These are phyloP conservation scores for Trissoscelio sp. DNA, from an alignment of 2,888 invertebrate genomes.

Conservation along the genomic window DNA sequence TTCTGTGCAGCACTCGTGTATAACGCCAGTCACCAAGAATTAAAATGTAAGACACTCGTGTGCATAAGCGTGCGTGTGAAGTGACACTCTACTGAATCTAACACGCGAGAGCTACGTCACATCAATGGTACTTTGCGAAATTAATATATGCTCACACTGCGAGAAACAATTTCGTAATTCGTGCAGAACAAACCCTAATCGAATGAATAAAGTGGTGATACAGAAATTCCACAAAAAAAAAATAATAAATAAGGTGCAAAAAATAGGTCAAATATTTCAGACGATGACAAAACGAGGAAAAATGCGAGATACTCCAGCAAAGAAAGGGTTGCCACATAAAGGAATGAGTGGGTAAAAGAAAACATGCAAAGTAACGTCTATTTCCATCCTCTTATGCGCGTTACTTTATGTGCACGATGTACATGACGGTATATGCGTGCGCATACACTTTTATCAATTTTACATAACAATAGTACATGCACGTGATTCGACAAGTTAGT, in stretches of 20 bases:
- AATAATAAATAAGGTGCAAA: no score
- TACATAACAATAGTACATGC: constrained; percentile 4
- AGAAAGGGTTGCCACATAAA: constrained; percentile 9
- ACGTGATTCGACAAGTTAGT: background rate
- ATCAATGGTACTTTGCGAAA: constrained; percentile 34
- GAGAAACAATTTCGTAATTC: constrained; percentile 19
- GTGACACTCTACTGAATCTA: constrained; percentile 34
- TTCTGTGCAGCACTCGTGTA: constrained; percentile 10
- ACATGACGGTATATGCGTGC: background rate
- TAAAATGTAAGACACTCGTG: constrained; percentile 57
- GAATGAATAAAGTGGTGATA: background rate
- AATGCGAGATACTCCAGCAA: constrained; percentile 3
- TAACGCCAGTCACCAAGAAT: constrained; percentile 53
- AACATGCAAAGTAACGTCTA: constrained; percentile 28
- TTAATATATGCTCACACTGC: constrained; percentile 11
- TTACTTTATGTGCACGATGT: background rate
- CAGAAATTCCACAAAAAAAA: background rate
- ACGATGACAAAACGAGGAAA: constrained; percentile 5
- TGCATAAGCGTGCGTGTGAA: constrained; percentile 58
- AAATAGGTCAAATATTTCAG: background rate
- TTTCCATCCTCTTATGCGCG: background rate
- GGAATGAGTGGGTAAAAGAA: constrained; percentile 10
- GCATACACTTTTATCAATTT: constrained; percentile 17
- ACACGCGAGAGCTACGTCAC: constrained; percentile 37
- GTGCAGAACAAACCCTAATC: constrained; percentile 1